Conservation (phyloP, 2,797 vertebrate species). For the Poeciliopsis presidionis region DNA sequence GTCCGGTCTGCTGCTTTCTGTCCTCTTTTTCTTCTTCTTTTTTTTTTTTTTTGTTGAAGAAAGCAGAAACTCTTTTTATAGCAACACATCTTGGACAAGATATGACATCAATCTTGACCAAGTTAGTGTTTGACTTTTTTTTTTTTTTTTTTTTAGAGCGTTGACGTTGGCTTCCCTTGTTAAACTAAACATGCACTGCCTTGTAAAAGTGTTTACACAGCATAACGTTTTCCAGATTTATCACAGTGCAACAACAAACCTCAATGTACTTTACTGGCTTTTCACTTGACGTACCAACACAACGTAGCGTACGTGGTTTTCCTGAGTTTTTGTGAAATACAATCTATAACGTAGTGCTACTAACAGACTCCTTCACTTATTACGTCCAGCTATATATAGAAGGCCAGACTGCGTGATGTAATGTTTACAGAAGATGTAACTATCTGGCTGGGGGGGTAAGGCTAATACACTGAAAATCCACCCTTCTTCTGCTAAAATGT, state of each 20-base stretch:
- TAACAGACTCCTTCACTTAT: neutral
- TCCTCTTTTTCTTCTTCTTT: no score
- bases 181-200: neutral
- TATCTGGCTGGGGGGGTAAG: neutral
- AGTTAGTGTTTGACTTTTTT: neutral
- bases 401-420: neutral
- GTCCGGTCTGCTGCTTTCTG: conserved; percentile 37
- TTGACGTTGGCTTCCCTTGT: neutral
- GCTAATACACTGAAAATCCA: neutral
- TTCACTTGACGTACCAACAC: neutral
- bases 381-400: neutral
- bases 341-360: neutral
- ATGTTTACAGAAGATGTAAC: neutral
- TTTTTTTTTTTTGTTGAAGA: neutral
- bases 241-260: neutral
- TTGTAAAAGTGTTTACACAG: neutral
- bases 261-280: neutral
- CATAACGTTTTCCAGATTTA: neutral
- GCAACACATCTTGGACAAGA: conserved; percentile 1
- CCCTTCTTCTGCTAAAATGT: neutral
- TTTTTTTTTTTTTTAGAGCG: neutral
- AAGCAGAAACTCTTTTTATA: conserved; percentile 19
- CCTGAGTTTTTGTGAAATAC: neutral
- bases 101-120: neutral
- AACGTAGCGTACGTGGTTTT: neutral